Evolutionary conservation across 2,888 invertebrate species (phyloP).

Genomic region (Eupithecia exiguata): DNA sequence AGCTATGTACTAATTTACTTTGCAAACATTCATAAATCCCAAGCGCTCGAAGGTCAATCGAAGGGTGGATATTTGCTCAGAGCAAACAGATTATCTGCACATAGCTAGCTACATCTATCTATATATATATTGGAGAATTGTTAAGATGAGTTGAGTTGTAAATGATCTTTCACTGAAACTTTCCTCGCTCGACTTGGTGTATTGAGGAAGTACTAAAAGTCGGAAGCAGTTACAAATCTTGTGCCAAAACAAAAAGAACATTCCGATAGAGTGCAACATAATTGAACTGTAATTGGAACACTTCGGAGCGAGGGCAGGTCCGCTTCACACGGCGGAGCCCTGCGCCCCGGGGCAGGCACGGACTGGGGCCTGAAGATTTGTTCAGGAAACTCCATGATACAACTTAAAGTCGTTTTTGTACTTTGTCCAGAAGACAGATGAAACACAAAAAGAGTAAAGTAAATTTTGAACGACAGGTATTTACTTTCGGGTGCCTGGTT

Average conservation of each 20-base stretch:
- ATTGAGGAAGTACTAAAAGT: conserved; percentile 3
- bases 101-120: not conserved
- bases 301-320: conserved; percentile 15
- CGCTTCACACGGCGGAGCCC: conserved; percentile 22
- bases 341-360: not conserved
- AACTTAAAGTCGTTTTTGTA: not conserved
- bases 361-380: not conserved
- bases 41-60: conserved; percentile 8
- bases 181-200: not conserved
- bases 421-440: not conserved
- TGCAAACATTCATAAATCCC: conserved; percentile 15
- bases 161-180: not conserved
- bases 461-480: not conserved
- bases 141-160: not conserved
- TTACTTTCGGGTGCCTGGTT: not conserved
- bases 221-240: conserved; percentile 16
- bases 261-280: conserved; percentile 27
- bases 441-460: not conserved
- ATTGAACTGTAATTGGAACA: conserved; percentile 32
- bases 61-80: not conserved
- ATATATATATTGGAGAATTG: not conserved
- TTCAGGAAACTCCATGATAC: not conserved
- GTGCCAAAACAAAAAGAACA: conserved; percentile 23
- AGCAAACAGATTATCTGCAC: not conserved
- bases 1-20: conserved; percentile 24